These are phyloP conservation scores for Tortricodes alternella DNA, from an alignment of 2,888 invertebrate genomes.

Conservation along the genomic window DNA sequence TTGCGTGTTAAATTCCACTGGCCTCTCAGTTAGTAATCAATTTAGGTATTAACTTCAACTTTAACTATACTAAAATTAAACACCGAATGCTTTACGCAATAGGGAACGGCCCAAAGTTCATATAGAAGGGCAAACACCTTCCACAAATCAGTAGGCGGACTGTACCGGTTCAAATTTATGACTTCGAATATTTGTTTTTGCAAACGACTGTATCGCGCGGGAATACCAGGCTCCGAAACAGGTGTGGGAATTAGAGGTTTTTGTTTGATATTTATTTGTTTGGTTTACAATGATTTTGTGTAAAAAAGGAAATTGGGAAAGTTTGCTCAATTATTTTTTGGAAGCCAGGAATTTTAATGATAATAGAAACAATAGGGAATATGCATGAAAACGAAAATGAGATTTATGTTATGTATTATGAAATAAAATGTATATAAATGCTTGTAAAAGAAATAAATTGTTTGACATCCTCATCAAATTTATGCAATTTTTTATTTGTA, in stretches of 20 bases:
- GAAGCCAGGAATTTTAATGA: neutral
- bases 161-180: conserved; percentile 5
- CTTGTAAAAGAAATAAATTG: too few species aligned
- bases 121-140: neutral
- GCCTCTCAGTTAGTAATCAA: too few species aligned
- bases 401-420: too few species aligned
- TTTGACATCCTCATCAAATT: too few species aligned
- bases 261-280: neutral
- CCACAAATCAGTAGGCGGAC: conserved; percentile 5
- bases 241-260: neutral
- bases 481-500: too few species aligned
- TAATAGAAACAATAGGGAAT: too few species aligned
- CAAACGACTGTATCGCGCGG: neutral
- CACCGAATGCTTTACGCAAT: neutral
- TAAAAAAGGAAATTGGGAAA: neutral
- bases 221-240: neutral
- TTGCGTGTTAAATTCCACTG: too few species aligned
- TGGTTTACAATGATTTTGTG: neutral
- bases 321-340: neutral
- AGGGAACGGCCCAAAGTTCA: conserved; percentile 1
- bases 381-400: too few species aligned
- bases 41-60: too few species aligned
- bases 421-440: too few species aligned
- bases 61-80: too few species aligned
- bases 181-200: conserved; percentile 4